phyloP scores from a whole-genome alignment of 2,888 invertebrate species.

The Branchipolynoe longqiensis region DNA sequence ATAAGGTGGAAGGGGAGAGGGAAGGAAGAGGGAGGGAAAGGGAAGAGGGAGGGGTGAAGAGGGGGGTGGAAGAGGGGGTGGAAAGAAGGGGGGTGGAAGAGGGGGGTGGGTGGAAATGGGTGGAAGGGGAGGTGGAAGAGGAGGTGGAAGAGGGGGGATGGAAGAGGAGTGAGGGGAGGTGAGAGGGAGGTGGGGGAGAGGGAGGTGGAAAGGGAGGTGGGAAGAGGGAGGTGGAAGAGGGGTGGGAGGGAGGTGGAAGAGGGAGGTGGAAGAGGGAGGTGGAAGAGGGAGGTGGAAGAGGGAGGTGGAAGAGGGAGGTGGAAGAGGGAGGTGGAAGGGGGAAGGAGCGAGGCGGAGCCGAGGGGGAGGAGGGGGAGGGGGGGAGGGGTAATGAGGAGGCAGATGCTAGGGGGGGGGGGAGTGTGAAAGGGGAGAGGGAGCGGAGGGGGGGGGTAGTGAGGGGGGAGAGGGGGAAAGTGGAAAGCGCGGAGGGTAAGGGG shows the following conservation, averaged over 20 bases:
- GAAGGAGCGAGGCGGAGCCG: background rate
- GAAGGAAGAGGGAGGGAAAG: background rate
- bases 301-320: background rate
- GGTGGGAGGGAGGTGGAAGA: background rate
- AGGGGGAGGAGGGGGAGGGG: background rate
- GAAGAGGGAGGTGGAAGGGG: background rate
- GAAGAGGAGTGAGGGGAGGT: background rate
- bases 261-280: background rate
- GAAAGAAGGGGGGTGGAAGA: background rate
- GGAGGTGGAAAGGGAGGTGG: background rate
- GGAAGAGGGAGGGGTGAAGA: background rate
- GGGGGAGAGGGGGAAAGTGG: background rate
- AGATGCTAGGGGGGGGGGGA: background rate
- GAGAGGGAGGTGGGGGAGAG: background rate
- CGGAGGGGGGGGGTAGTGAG: background rate
- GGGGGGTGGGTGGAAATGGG: background rate
- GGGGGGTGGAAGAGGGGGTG: background rate
- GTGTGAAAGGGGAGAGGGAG: background rate
- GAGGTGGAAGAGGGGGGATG: background rate
- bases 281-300: background rate
- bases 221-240: background rate
- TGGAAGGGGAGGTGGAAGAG: background rate
- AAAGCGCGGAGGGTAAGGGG: background rate
- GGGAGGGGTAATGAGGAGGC: background rate
- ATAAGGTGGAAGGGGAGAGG: background rate